phyloP scores from a whole-genome alignment of 2,113 vertebrate genomes.

The Morone chrysops region DNA sequence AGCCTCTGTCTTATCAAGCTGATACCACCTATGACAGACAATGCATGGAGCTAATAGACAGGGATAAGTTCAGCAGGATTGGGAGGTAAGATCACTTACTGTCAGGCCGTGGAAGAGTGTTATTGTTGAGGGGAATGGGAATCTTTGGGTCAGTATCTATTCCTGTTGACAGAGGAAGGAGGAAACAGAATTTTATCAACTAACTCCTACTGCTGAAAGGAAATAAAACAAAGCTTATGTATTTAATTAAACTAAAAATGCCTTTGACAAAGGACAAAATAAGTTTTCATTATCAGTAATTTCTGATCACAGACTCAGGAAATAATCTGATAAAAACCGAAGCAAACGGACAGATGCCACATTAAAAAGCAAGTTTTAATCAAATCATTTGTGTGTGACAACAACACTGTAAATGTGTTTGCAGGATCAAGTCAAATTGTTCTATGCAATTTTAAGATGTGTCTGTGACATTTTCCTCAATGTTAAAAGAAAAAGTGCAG shows the following conservation, averaged over 20 bases:
- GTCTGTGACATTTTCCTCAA: background rate
- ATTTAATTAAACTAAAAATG: background rate
- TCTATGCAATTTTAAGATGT: background rate
- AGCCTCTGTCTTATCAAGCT: background rate
- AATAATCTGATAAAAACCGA: no score
- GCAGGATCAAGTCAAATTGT: background rate
- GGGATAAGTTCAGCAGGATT: conserved; percentile 14
- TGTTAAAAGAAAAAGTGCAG: background rate
- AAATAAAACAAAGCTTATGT: background rate
- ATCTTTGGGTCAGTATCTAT: conserved; percentile 71
- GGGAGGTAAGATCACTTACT: conserved; percentile 68
- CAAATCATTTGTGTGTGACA: background rate
- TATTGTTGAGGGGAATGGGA: conserved; percentile 65
- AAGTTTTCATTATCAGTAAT: background rate
- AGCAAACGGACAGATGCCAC: background rate
- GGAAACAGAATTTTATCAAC: background rate
- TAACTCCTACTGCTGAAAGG: background rate
- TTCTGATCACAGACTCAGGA: background rate
- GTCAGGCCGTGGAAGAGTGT: conserved; percentile 60
- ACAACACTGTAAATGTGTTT: conserved; percentile 9
- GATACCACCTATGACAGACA: conserved; percentile 10
- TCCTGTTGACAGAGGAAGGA: conserved; percentile 46
- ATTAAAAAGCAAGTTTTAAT: conserved; percentile 4
- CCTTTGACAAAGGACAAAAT: background rate
- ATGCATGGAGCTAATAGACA: background rate